Conservation (phyloP, 1,140 invertebrate species). For the Chlorops oryzae region DNA sequence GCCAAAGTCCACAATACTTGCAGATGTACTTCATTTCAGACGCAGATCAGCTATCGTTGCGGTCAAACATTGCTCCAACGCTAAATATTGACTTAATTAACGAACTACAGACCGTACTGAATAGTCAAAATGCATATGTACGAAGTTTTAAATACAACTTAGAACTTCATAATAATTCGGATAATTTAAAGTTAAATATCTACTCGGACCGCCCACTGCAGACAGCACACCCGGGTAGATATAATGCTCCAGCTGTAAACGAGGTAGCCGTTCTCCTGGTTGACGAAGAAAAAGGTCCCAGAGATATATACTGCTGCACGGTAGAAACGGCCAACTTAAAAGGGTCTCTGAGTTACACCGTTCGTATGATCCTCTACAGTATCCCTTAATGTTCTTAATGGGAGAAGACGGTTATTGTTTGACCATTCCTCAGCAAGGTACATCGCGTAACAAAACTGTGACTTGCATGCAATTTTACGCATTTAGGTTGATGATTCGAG, state of each 20-base stretch:
- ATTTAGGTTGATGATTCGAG: constrained; percentile 17
- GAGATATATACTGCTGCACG: constrained; percentile 32
- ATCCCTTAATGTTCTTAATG: constrained; percentile 41
- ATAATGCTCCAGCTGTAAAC: constrained; percentile 40
- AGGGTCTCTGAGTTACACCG: constrained; percentile 27
- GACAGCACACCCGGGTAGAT: constrained; percentile 33
- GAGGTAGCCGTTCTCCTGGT: constrained; percentile 40
- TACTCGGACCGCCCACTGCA: constrained; percentile 34
- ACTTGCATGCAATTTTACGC: constrained; percentile 29
- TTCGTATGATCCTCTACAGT: constrained; percentile 43
- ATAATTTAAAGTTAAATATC: constrained; percentile 36
- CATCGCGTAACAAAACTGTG: constrained; percentile 24
- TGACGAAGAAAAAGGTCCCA: constrained; percentile 31
- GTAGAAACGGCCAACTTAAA: constrained; percentile 19
- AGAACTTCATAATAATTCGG: constrained; percentile 22
- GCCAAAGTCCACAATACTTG: constrained; percentile 19
- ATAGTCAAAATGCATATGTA: constrained; percentile 15
- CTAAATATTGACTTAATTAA: constrained; percentile 27
- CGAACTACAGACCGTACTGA: constrained; percentile 20
- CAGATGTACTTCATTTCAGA: constrained; percentile 2
- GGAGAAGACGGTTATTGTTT: constrained; percentile 20
- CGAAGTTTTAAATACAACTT: constrained; percentile 28
- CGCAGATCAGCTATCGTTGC: constrained; percentile 13
- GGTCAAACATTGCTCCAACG: constrained; percentile 21
- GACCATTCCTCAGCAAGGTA: background rate